Evolutionary conservation across 2,797 vertebrate species (phyloP), one percentile per base, ranked within the genome.

Genomic region (Manis pentadactyla): DNA sequence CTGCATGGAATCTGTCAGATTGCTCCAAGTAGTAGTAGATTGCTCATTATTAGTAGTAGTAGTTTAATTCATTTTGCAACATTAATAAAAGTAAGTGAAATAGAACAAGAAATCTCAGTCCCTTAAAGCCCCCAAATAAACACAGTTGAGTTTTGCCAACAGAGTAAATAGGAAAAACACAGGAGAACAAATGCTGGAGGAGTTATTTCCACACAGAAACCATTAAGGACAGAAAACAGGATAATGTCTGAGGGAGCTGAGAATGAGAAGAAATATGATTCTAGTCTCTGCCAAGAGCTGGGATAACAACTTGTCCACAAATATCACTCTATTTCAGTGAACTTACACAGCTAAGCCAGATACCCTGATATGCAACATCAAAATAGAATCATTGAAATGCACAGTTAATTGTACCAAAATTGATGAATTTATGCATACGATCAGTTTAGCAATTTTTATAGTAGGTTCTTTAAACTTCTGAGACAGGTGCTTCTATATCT

Each of bases 231-330:
- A 94, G 39, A 95, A 91, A 73, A 88, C 13, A 27, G 49, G 31
- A 64, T 27, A 64, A 59, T 53, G 68, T 53, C 51, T 81, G 88
- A 93, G 7, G 12, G 39, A 79, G 42, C n/a, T 75, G 53, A 88
- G 92, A 97, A 83, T 86, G 34, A 79, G 78, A 94, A 64, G n/a
- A 49, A 73, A 84, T 46, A 90, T 23, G 61, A 82, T 81, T 88
- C 73, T 29, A 82, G 71, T 18, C 23, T 69, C n/a, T 94, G 93
- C 90, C 95, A 94, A 79, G 31, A 31, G 49, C 55, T 27, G 29
- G 11, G 49, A 61, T 66, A 81, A 81, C 85, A 66, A 68, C 13
- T 87, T 68, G 49, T 75, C 92, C 84, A 57, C 85, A 95, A 93
- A 90, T 39, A 71, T 53, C 97, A 96, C 61, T 59, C 19, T 90